These are phyloP conservation scores for Elanus axillaris DNA, from an alignment of 2,113 vertebrate genomes.

Conservation along the genomic window DNA sequence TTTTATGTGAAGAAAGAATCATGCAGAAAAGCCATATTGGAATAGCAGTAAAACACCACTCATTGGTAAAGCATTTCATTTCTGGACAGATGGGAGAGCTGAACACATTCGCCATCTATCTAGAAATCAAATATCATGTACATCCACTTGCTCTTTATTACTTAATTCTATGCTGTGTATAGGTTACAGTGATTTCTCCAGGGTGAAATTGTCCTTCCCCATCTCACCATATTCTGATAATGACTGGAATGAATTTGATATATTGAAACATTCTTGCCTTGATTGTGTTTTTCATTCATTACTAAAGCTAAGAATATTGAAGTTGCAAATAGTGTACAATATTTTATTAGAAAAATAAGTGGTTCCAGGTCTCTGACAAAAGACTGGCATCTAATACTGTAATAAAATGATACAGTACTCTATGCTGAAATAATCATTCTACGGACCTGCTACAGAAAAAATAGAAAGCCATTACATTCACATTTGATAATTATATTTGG, in stretches of 20 bases:
- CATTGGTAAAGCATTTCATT: not conserved
- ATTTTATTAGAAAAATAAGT: slow-evolving; percentile 47
- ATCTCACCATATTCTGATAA: slow-evolving; percentile 31
- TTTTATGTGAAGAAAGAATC: not conserved
- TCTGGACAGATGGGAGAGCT: slow-evolving; percentile 28
- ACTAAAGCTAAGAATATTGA: slow-evolving; percentile 11
- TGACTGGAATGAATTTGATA: slow-evolving; percentile 33
- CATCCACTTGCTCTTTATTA: slow-evolving; percentile 20
- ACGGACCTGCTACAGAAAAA: not conserved
- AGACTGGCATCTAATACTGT: not conserved
- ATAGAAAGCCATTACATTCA: not conserved
- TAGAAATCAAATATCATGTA: slow-evolving; percentile 24
- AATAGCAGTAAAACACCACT: slow-evolving; percentile 2
- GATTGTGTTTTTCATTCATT: slow-evolving; percentile 24
- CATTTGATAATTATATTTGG: slow-evolving; percentile 45
- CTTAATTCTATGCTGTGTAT: not conserved
- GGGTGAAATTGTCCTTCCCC: slow-evolving; percentile 39
- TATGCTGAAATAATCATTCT: not conserved
- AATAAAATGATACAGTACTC: not conserved
- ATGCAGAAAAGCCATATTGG: not conserved
- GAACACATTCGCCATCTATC: not conserved
- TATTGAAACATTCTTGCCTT: slow-evolving; percentile 9
- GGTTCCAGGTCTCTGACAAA: slow-evolving; percentile 8
- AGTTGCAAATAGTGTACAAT: not conserved
- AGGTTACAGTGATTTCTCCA: slow-evolving; percentile 48